A percentile compares a stretch with the other conserved stretches of the same genome.
These are phyloP conservation scores for Mya arenaria DNA, from an alignment of 1,140 invertebrate genomes.

Conservation along the genomic window DNA sequence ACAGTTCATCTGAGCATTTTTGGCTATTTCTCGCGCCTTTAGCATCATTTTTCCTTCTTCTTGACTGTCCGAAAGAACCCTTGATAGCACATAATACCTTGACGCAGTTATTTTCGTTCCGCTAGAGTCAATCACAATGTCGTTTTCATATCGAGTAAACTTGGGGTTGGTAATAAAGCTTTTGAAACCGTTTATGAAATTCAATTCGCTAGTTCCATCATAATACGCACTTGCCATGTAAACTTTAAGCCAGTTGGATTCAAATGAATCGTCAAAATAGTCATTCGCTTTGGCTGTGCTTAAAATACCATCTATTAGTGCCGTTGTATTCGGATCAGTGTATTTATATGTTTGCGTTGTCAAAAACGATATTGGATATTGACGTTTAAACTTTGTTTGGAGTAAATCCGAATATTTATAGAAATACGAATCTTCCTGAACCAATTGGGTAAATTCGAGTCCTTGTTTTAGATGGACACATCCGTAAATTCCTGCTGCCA, in stretches of 20 bases:
- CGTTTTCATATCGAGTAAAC: slow-evolving; percentile 84
- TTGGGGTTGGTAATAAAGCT: slow-evolving; percentile 83
- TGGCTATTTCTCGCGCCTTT: slow-evolving; percentile 60
- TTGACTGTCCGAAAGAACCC: slow-evolving; percentile 51
- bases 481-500: slow-evolving; percentile 93
- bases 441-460: slow-evolving; percentile 85
- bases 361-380: slow-evolving; percentile 46
- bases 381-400: slow-evolving; percentile 42
- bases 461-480: slow-evolving; percentile 92
- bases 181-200: slow-evolving; percentile 35
- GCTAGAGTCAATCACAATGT: slow-evolving; percentile 91
- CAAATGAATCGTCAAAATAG: slow-evolving; percentile 28
- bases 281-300: slow-evolving; percentile 9
- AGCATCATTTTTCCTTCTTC: slow-evolving; percentile 67
- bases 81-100: slow-evolving; percentile 63
- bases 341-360: slow-evolving; percentile 30
- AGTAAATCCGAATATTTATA: slow-evolving; percentile 37
- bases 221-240: slow-evolving; percentile 23
- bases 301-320: slow-evolving; percentile 26
- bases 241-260: slow-evolving; percentile 50
- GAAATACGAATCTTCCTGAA: slow-evolving; percentile 76
- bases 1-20: slow-evolving; percentile 59
- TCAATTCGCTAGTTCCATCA: slow-evolving; percentile 7
- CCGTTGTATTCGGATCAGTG: neutral
- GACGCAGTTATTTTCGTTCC: slow-evolving; percentile 88